Conservation (phyloP, 2,888 invertebrate species). For the Piscicola geometra region DNA sequence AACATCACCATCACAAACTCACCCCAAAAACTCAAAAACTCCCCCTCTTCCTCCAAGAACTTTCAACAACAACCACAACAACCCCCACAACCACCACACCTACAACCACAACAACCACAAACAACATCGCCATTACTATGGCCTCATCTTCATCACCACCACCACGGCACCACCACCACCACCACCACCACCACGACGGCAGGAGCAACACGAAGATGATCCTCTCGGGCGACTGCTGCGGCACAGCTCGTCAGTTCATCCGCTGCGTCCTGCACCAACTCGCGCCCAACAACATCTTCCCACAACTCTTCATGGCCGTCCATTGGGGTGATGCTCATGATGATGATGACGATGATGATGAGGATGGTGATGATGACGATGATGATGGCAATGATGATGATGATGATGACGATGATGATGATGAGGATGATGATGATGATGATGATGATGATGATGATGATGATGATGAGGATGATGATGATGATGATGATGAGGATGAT, state of each 20-base stretch:
- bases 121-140: too few species aligned
- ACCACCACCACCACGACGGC: too few species aligned
- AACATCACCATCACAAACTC: too few species aligned
- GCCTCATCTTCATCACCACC: too few species aligned
- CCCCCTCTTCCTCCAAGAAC: too few species aligned
- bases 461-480: constrained; percentile 31
- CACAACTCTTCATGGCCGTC: constrained; percentile 87
- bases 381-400: constrained; percentile 31
- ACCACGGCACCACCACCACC: too few species aligned
- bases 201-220: constrained; percentile 62
- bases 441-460: constrained; percentile 35
- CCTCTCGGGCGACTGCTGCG: constrained; percentile 86
- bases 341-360: constrained; percentile 30
- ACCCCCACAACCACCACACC: too few species aligned
- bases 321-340: constrained; percentile 66
- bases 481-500: too few species aligned
- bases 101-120: too few species aligned
- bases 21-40: too few species aligned
- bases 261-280: constrained; percentile 92
- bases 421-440: constrained; percentile 35
- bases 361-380: constrained; percentile 30
- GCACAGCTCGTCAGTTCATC: constrained; percentile 87
- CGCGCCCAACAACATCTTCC: constrained; percentile 91
- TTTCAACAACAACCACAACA: too few species aligned
- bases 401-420: constrained; percentile 35